Evolutionary conservation across 2,888 invertebrate species (phyloP).

Genomic region (Hanleya hanleyi): DNA sequence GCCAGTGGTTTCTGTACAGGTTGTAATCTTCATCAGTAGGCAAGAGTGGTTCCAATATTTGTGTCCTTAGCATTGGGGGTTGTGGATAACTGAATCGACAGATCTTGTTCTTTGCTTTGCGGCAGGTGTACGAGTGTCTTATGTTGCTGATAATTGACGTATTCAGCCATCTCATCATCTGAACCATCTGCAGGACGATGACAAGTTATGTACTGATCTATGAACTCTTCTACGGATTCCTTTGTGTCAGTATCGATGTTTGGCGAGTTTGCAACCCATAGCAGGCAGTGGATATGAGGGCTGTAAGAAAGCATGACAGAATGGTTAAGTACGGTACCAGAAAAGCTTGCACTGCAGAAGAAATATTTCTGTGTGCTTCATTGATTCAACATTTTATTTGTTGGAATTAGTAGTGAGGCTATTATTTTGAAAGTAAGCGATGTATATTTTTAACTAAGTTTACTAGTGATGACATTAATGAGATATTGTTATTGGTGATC

Average conservation of each 20-base stretch:
- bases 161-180: neutral
- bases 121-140: slow-evolving; percentile 1
- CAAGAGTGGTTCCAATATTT: neutral
- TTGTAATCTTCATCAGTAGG: neutral
- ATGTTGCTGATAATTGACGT: neutral
- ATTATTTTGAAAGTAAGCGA: too few relatives aligned
- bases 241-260: neutral
- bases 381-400: too few relatives aligned
- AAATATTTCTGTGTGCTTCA: too few relatives aligned
- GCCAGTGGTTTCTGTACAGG: neutral
- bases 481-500: too few relatives aligned
- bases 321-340: too few relatives aligned
- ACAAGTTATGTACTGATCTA: neutral
- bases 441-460: too few relatives aligned
- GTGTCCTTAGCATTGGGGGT: neutral
- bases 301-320: too few relatives aligned
- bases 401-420: too few relatives aligned
- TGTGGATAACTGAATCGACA: neutral
- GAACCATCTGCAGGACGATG: neutral
- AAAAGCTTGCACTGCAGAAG: too few relatives aligned
- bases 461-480: too few relatives aligned
- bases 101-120: neutral
- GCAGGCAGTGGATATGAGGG: neutral
- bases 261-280: slow-evolving; percentile 1
- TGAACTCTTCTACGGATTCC: neutral